Conservation (phyloP, 1,140 invertebrate genomes). For the Steinernema khuongi region DNA sequence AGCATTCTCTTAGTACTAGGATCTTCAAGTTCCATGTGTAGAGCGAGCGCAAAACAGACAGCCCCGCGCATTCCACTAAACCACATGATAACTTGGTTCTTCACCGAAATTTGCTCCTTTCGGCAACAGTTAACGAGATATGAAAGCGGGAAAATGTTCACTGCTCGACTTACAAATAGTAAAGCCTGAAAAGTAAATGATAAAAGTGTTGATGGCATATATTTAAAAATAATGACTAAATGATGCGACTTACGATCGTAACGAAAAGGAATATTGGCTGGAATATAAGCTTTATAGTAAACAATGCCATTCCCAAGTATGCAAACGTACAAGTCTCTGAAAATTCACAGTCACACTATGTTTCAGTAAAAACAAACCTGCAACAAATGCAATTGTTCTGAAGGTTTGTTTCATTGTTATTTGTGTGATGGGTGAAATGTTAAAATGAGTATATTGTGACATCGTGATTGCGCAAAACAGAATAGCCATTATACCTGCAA, state of each 20-base stretch:
- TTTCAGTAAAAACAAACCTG: conserved; percentile 62
- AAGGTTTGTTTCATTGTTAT: conserved; percentile 99
- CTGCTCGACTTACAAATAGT: conserved; percentile 83
- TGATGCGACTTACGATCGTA: conserved; percentile 69
- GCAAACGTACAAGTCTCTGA: conserved; percentile 94
- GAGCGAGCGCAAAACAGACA: conserved; percentile 90
- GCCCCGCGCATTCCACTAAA: conserved; percentile 89
- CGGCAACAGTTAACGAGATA: conserved; percentile 88
- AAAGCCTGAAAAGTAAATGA: conserved; percentile 66
- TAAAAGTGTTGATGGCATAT: no score
- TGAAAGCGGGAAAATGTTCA: conserved; percentile 92
- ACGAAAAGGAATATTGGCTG: conserved; percentile 78
- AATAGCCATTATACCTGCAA: conserved; percentile 94
- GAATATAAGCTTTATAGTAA: conserved; percentile 77
- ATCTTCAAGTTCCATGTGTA: conserved; percentile 83
- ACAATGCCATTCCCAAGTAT: conserved; percentile 93
- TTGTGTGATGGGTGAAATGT: conserved; percentile 93
- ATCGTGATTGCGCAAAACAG: conserved; percentile 97
- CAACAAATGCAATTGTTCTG: conserved; percentile 90
- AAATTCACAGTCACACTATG: no score
- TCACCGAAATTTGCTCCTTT: conserved; percentile 84
- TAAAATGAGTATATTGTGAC: conserved; percentile 99
- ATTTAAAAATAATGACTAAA: conserved; percentile 23
- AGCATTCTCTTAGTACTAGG: conserved; percentile 88
- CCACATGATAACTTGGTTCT: conserved; percentile 99